Evolutionary conservation across 2,888 invertebrate genomes (phyloP), one percentile per base, ranked within the genome.

Genomic region (Carabus problematicus): DNA sequence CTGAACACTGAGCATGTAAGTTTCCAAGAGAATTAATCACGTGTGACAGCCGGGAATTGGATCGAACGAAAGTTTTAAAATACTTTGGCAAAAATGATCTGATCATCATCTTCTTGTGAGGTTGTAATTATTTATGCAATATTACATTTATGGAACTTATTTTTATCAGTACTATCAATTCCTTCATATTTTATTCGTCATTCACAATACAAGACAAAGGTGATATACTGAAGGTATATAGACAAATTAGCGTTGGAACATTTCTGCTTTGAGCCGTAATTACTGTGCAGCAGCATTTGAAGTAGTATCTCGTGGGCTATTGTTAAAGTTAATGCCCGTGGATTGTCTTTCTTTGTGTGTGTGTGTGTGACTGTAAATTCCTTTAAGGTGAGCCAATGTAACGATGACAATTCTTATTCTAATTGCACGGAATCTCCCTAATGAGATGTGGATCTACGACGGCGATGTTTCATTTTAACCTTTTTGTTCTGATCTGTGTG

Each of bases 401-500:
- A 29, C 29, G 29, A 29, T 29, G 29, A 39, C 59, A 8, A 59
- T 69, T 47, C 63, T 68, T 68, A 52, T 60, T 61, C 60, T 68
- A 68, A 68, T 69, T 69, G 68, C 54, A 56, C 12, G 55, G 61
- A 61, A 62, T 69, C 55, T 41, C 40, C 39, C 39, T 70, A 70
- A 70, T 70, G 64, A 70, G 64, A 70, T 64, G 64, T 64, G 60
- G 64, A 64, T 63, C 58, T 70, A 64, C 49, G 64, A 56, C 16
- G 56, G 41, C 47, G 61, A 29, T 62, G 66, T 60, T 61, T 62
- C 66, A 70, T 66, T 66, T 54, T 70, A 64, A 70, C 70, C 60
- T 70, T 70, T 70, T 70, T 66, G 64, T 70, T 70, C 70, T 70
- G 70, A 70, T 70, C 70, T 70, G 56, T 52, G 29, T 29, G 29